Base-by-base conservation (phyloP, 2,113 vertebrate genomes). In the Microtus pennsylvanicus region DNA sequence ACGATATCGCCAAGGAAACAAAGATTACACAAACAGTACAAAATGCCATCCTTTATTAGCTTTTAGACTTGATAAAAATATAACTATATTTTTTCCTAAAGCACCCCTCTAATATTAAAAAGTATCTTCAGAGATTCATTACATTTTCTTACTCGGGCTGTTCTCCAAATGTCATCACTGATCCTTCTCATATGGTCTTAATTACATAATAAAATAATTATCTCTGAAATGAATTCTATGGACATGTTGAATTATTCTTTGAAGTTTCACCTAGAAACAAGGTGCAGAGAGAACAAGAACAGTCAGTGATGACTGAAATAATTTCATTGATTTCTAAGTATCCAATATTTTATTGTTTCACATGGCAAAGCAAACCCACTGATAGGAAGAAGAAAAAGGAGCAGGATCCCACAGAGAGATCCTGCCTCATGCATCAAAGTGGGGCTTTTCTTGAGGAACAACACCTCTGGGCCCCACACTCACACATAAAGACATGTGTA, bases 21-120 rank as follows among this genome's bases (percentile, higher is more conserved):
- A 96, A 98, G 61, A 50, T 97, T 93, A 85, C 19, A 90, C 52
- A 96, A 94, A 89, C 67, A 94, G 35, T 93, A n/a, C 61, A 87
- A 97, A 97, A 78, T 80, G 63, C 65, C 83, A 90, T 2, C 26
- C 28, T 63, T 76, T 93, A 52, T 96, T 95, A 92, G 85, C 69
- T 30, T 90, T 21, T 10, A 47, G 10, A 16, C 63, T 81, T 76
- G 11, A 22, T 94, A 82, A 90, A 86, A 96, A 95, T 95, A 16
- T 19, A 96, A 52, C 58, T 87, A 82, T 69, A 52, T 33, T 93
- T 50, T 83, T 63, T 24, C 90, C 91, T 92, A 8, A 97, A 97
- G 63, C 70, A 75, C 0, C 24, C 72, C 22, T 14, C 96, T 90
- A 85, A 21, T 89, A 42, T 58, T 81, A 6, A 65, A 65, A 92